These are phyloP conservation scores for Gonatopus flavifemur DNA, from an alignment of 1,140 invertebrate species.

Conservation along the genomic window DNA sequence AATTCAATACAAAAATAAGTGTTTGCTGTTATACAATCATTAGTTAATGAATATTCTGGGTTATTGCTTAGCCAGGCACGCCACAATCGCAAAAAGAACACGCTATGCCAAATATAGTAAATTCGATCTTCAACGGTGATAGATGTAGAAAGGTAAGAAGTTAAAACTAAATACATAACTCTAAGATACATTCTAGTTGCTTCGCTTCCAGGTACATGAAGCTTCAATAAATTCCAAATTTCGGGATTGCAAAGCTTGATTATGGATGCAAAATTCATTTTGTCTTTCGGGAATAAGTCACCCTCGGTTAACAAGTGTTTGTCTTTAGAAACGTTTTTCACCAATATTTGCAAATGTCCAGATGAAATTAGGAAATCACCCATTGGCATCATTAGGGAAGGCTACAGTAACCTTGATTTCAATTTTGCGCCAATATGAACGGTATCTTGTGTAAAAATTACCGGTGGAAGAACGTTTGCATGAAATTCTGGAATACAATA, in stretches of 20 bases:
- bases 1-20: conserved; percentile 14
- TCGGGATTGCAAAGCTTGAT: conserved; percentile 6
- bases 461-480: no score
- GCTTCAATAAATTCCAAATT: conserved; percentile 6
- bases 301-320: conserved; percentile 16
- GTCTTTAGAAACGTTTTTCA: conserved; percentile 14
- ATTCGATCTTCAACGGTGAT: conserved; percentile 2
- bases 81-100: conserved; percentile 20
- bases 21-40: conserved; percentile 18
- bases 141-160: conserved; percentile 1
- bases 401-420: no score
- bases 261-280: conserved; percentile 21
- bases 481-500: no score
- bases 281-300: conserved; percentile 15
- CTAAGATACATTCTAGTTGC: conserved; percentile 7
- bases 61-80: conserved; percentile 4
- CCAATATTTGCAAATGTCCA: no score
- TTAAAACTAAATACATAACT: conserved; percentile 8
- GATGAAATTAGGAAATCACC: no score
- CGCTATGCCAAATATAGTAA: conserved; percentile 10
- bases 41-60: conserved; percentile 1
- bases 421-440: no score
- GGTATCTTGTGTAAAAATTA: no score
- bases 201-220: conserved; percentile 9
- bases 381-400: no score